A percentile compares a stretch with the other conserved stretches of the same genome.
phyloP scores from a whole-genome alignment of 2,113 vertebrate species.

The Microcebus griseorufus region DNA sequence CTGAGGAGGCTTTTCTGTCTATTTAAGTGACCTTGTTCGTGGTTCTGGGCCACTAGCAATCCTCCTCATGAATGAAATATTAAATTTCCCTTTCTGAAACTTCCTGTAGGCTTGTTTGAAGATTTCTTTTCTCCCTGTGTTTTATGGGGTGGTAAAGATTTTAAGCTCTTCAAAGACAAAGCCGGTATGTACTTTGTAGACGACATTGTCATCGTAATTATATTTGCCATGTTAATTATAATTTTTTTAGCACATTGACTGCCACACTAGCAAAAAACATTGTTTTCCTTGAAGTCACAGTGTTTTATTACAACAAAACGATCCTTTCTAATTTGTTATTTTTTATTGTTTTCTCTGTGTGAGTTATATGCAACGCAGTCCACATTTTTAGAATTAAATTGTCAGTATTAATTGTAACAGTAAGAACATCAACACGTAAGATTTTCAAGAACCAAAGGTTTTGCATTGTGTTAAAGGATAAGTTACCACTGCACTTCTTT shows the following conservation, averaged over 20 bases:
- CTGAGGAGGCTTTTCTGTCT: not conserved
- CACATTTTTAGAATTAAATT: no score
- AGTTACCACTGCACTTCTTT: not conserved
- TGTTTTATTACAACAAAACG: no score
- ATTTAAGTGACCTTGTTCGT: not conserved
- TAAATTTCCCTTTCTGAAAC: not conserved
- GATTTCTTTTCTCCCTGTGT: no score
- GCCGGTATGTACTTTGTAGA: not conserved
- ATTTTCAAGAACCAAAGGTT: no score
- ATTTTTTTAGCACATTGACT: not conserved
- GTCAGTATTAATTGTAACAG: no score
- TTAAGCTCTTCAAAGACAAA: not conserved
- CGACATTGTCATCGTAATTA: not conserved
- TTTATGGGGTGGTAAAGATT: constrained; percentile 27
- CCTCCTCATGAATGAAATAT: not conserved
- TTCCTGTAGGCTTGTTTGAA: not conserved
- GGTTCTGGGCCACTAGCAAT: not conserved
- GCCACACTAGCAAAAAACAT: no score
- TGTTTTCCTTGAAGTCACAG: no score
- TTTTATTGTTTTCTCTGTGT: no score
- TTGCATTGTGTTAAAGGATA: not conserved
- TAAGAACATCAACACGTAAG: no score
- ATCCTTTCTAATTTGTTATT: no score
- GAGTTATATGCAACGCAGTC: no score
- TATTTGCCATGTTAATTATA: not conserved